Evolutionary conservation across 2,888 invertebrate species (phyloP).

Genomic region (Agriopis leucophaearia): DNA sequence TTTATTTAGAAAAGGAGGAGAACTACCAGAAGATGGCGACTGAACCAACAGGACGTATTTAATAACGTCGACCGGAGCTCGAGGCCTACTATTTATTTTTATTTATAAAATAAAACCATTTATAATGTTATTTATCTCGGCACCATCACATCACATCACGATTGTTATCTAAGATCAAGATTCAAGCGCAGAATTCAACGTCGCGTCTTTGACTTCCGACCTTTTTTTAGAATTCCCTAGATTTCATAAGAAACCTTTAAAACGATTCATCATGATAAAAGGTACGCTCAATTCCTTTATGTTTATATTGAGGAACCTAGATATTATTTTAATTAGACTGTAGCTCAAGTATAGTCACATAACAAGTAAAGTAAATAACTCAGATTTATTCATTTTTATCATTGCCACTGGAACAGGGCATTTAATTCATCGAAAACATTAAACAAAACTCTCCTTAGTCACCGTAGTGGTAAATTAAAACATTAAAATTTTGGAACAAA

Average conservation of each 20-base stretch:
- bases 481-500: too few relatives aligned
- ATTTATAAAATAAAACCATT: background rate
- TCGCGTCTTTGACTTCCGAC: slow-evolving; percentile 33
- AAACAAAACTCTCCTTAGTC: too few relatives aligned
- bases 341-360: too few relatives aligned
- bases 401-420: too few relatives aligned
- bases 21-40: background rate
- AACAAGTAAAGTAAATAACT: too few relatives aligned
- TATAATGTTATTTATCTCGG: slow-evolving; percentile 11
- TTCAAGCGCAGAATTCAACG: slow-evolving; percentile 26
- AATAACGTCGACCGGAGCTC: background rate
- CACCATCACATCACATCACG: slow-evolving; percentile 19
- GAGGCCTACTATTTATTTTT: background rate
- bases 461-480: too few relatives aligned
- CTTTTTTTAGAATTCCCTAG: slow-evolving; percentile 13
- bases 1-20: background rate
- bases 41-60: background rate
- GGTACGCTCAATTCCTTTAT: background rate
- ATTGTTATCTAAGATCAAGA: slow-evolving; percentile 16
- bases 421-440: too few relatives aligned
- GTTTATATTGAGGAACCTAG: background rate
- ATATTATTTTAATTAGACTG: background rate
- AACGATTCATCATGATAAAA: slow-evolving; percentile 2
- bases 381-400: too few relatives aligned
- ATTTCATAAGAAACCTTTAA: background rate